Evolutionary conservation across 64 coral and sea anemone genomes (phyloP), one percentile per base, ranked within the genome.

Genomic region (Actinia tenebrosa): DNA sequence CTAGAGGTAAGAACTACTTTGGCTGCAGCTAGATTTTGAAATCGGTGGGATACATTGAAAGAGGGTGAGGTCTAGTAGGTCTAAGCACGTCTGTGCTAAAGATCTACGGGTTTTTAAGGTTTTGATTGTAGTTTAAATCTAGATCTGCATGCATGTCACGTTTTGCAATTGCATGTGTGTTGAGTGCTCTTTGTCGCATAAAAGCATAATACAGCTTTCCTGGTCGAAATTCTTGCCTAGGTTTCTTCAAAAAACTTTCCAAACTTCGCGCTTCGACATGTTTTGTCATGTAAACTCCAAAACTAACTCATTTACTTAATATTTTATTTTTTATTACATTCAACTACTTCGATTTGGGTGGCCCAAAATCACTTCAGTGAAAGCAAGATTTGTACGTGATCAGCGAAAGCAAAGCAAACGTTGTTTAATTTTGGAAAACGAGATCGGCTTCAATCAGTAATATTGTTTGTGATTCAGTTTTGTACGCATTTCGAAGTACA

Each of bases 341-440:
- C 23, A 75, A 75, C 8, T 42, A n/a, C 69, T 75, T 75, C 69
- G 42, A 75, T 75, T 42, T 75, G 69, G 69, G 69, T 75, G 69
- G 69, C 13, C 69, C n/a, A 30, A 75, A 75, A 14, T 27, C 8
- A 42, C 13, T 75, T 69, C 15, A 16, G 18, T 16, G 60, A 16
- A 16, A 66, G 7, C 30, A 37, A 37, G 30, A 37, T 37, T 37
- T 66, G 63, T 66, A 10, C n/a, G 63, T 66, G 63, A 66, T 14
- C 63, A 20, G 13, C 2, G 6, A 58, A 2, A 11, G 56, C 2
- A 58, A 58, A 14, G 56, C 15, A 50, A 58, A 13, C 56, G 56
- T 58, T 13, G 47, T 58, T 58, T 58, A 16, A 58, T 58, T 58
- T 58, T 11, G 10, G n/a, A 16, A 66, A 66, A 66, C 63, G 22